Evolutionary conservation across 2,888 invertebrate genomes (phyloP).

Genomic region (Lucinisca nassula): DNA sequence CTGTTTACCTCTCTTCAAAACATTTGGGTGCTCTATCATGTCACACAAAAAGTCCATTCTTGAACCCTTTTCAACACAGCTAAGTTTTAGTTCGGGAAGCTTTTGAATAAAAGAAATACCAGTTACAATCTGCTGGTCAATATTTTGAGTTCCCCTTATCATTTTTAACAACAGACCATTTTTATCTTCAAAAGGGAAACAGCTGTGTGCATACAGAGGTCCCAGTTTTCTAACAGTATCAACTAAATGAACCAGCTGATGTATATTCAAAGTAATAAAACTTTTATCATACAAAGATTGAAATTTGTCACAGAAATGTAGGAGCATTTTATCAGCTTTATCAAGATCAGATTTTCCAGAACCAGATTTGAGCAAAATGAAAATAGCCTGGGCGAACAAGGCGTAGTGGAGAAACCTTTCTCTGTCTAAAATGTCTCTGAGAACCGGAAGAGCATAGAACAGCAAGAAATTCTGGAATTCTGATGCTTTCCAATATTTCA

Average conservation of each 20-base stretch:
- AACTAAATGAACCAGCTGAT: conserved; percentile 64
- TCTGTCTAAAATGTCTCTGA: conserved; percentile 39
- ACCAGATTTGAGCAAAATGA: conserved; percentile 36
- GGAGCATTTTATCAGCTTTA: conserved; percentile 34
- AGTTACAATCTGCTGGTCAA: conserved; percentile 64
- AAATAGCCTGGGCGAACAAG: conserved; percentile 45
- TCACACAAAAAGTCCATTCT: conserved; percentile 38
- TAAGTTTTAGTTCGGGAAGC: conserved; percentile 58
- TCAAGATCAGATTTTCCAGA: conserved; percentile 23
- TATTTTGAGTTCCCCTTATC: conserved; percentile 62
- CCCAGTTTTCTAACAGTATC: conserved; percentile 61
- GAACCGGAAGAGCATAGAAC: conserved; percentile 42
- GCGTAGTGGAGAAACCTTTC: conserved; percentile 54
- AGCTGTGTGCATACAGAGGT: conserved; percentile 65
- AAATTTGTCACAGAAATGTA: conserved; percentile 36
- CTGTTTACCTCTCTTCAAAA: conserved; percentile 35
- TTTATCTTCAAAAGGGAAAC: conserved; percentile 69
- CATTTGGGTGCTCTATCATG: conserved; percentile 41
- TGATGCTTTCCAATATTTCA: conserved; percentile 34
- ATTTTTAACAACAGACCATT: conserved; percentile 62
- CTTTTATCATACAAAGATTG: conserved; percentile 31
- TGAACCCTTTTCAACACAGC: conserved; percentile 45
- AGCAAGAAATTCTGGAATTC: conserved; percentile 56
- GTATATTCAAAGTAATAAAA: conserved; percentile 63
- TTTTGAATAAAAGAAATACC: conserved; percentile 67